Percentiles rank a stretch among this genome's conserved stretches.
Conservation (phyloP, 2,797 vertebrate species). For the Megaceryle alcyon region DNA sequence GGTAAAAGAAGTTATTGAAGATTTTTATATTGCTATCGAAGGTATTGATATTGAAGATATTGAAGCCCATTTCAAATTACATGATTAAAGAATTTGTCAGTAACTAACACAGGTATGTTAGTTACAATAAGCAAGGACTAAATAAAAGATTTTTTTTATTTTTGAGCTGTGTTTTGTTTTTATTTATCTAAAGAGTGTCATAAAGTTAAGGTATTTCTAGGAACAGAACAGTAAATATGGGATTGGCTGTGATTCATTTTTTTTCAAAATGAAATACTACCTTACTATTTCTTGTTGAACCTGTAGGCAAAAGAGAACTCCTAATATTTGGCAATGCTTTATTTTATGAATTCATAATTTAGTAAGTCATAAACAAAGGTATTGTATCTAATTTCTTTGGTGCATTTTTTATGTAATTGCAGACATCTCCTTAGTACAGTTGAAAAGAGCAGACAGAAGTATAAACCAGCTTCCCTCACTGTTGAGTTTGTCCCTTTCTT, state of each 20-base stretch:
- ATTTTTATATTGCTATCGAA: too few relatives aligned
- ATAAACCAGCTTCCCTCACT: conserved; percentile 93
- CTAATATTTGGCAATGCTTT: background rate
- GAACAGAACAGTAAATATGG: background rate
- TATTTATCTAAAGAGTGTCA: background rate
- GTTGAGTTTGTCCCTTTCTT: conserved; percentile 98
- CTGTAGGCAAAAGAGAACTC: background rate
- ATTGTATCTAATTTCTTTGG: background rate
- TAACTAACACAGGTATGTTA: background rate
- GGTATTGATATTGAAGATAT: too few relatives aligned
- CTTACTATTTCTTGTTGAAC: background rate
- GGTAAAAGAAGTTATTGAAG: background rate
- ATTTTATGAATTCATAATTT: background rate
- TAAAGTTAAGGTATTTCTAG: background rate
- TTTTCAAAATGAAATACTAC: background rate
- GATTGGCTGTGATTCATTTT: background rate
- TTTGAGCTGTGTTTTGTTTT: background rate
- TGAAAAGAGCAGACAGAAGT: conserved; percentile 95
- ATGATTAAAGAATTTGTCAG: background rate
- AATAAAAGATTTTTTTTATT: background rate
- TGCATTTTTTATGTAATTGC: conserved; percentile 41
- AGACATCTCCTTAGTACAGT: conserved; percentile 88
- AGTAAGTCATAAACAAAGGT: background rate
- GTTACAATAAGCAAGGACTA: background rate
- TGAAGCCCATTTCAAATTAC: background rate